A percentile compares a stretch with the other conserved stretches of the same genome.
Evolutionary conservation across 2,797 vertebrate genomes (phyloP).

Genomic region (Benthosema pterotum): DNA sequence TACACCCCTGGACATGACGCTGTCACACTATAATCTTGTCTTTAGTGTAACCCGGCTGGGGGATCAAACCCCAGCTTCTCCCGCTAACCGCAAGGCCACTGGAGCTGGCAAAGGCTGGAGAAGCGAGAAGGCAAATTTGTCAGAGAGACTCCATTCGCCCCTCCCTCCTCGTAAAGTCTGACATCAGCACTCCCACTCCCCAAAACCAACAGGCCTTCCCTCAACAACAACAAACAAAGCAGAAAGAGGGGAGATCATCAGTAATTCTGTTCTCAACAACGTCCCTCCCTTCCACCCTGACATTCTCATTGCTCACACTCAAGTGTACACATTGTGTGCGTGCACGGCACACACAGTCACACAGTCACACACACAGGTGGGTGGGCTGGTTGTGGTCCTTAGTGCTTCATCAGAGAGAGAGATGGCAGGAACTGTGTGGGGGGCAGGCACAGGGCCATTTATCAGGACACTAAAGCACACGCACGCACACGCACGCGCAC

Average conservation of each 20-base stretch:
- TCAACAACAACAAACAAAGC: constrained; percentile 14
- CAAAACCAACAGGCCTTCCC: constrained; percentile 5
- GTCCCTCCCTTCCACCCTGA: constrained; percentile 4
- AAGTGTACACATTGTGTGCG: background rate
- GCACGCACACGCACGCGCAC: constrained; percentile 13
- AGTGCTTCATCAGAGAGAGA: constrained; percentile 48
- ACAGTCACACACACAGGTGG: constrained; percentile 17
- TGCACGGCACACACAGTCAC: constrained; percentile 10
- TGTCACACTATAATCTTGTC: no score
- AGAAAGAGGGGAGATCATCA: background rate
- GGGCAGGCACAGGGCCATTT: constrained; percentile 53
- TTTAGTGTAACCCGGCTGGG: no score
- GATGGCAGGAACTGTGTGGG: constrained; percentile 27
- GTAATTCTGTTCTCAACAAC: constrained; percentile 11
- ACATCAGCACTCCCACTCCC: constrained; percentile 17
- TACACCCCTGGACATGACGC: no score
- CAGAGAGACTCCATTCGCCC: background rate
- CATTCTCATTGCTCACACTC: background rate
- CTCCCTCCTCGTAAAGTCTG: background rate
- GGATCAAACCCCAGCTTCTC: no score
- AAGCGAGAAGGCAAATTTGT: no score
- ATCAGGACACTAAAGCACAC: constrained; percentile 40
- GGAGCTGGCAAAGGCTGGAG: no score
- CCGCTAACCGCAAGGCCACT: no score
- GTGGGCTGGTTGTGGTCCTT: constrained; percentile 25